These are phyloP conservation scores for Eurytoma adleriae DNA, from an alignment of 2,888 invertebrate genomes.

Conservation along the genomic window DNA sequence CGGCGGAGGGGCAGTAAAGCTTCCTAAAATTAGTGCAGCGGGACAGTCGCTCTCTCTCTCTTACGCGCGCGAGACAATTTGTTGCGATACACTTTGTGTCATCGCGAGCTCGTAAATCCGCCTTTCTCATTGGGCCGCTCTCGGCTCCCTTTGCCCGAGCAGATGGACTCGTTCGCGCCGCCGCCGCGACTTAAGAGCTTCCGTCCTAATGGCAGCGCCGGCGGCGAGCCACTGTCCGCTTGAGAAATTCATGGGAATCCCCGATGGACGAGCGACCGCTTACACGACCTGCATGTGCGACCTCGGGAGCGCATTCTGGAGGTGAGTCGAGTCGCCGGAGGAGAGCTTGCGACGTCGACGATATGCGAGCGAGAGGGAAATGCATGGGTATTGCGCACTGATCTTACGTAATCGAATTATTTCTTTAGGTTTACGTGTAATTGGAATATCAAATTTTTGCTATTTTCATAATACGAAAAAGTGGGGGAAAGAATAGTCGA, in stretches of 20 bases:
- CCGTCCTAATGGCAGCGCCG: conserved; percentile 26
- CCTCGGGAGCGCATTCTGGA: no score
- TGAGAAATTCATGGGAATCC: conserved; percentile 43
- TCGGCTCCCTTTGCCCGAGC: not conserved
- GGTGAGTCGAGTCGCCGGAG: no score
- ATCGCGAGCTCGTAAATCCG: conserved; percentile 54
- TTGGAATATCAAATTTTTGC: no score
- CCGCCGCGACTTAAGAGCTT: conserved; percentile 46
- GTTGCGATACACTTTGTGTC: conserved; percentile 55
- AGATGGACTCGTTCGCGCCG: conserved; percentile 20
- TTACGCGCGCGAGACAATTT: conserved; percentile 44
- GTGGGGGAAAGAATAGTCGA: no score
- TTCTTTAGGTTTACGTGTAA: no score
- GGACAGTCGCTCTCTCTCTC: conserved; percentile 10
- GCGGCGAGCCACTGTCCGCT: conserved; percentile 29
- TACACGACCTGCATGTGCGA: not conserved
- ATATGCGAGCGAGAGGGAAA: no score
- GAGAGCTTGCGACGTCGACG: no score
- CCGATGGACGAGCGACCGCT: conserved; percentile 18
- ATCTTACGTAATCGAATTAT: no score
- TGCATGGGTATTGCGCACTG: no score
- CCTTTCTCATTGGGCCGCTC: conserved; percentile 41
- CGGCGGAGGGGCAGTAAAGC: conserved; percentile 28
- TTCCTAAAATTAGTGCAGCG: conserved; percentile 55
- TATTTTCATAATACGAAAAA: no score